These are phyloP conservation scores for Solea senegalensis DNA, from an alignment of 2,113 vertebrate genomes.

Conservation along the genomic window DNA sequence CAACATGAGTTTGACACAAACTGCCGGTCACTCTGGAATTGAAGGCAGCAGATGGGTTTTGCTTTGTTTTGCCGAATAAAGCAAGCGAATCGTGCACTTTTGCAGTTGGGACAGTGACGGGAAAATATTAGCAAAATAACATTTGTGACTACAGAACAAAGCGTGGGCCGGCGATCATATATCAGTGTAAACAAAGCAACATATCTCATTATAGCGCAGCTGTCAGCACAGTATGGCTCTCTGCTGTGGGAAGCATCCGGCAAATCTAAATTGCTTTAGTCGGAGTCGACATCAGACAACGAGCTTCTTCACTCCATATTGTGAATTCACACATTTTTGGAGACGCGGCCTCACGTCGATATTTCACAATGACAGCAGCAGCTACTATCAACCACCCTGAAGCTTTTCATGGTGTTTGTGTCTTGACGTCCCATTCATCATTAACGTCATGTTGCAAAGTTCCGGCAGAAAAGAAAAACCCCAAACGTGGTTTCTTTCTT, in stretches of 20 bases:
- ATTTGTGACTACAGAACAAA: conserved; percentile 20
- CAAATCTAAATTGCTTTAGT: conserved; percentile 43
- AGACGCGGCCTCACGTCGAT: conserved; percentile 26
- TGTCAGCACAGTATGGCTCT: conserved; percentile 4
- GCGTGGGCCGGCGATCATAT: conserved; percentile 30
- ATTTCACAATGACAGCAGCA: conserved; percentile 62
- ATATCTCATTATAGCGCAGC: conserved; percentile 33
- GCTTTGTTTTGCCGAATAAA: conserved; percentile 8
- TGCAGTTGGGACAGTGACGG: conserved; percentile 1
- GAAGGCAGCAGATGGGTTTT: conserved; percentile 6
- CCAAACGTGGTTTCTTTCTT: too few relatives aligned
- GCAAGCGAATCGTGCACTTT: conserved; percentile 8
- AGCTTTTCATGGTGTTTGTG: conserved; percentile 40
- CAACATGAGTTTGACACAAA: neutral
- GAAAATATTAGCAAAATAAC: conserved; percentile 1
- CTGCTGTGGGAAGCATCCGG: neutral
- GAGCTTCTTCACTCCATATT: conserved; percentile 32
- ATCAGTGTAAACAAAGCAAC: conserved; percentile 41
- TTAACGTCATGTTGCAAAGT: conserved; percentile 53
- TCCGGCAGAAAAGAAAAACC: conserved; percentile 13
- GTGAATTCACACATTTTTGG: conserved; percentile 37
- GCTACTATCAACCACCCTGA: conserved; percentile 43
- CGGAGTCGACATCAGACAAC: conserved; percentile 33
- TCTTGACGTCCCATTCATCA: conserved; percentile 61
- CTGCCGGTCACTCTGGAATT: neutral